Evolutionary conservation across 2,113 vertebrate species (phyloP).

Genomic region (Lagenorhynchus albirostris): DNA sequence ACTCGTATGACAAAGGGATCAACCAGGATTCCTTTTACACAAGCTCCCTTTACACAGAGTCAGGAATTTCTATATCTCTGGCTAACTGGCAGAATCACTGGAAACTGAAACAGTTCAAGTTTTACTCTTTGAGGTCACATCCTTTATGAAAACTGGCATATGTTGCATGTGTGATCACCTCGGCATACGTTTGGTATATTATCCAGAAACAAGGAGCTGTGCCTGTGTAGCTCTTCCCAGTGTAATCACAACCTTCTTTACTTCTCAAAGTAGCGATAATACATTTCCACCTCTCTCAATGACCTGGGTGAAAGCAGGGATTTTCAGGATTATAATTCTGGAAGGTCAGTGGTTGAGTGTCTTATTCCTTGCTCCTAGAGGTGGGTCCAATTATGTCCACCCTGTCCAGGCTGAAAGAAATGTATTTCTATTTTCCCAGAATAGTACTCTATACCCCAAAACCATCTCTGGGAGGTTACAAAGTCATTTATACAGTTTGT

Average conservation of each 20-base stretch:
- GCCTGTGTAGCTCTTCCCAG: neutral
- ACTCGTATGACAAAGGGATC: neutral
- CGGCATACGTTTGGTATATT: neutral
- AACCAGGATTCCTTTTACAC: neutral
- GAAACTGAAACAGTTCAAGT: neutral
- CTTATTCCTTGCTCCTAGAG: neutral
- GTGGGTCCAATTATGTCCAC: neutral
- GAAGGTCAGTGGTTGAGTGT: neutral
- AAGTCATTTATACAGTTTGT: neutral
- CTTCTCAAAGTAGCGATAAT: neutral
- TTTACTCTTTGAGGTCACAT: neutral
- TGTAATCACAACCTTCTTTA: neutral
- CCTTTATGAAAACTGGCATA: neutral
- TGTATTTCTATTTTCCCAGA: neutral
- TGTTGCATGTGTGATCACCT: neutral
- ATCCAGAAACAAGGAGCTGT: neutral
- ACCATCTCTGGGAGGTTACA: neutral
- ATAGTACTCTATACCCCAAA: neutral
- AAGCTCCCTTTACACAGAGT: neutral
- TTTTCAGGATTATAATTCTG: neutral
- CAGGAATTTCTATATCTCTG: neutral
- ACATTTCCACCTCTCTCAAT: fast-evolving
- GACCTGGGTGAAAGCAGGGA: neutral
- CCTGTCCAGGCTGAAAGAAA: neutral
- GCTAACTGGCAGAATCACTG: neutral